These are phyloP conservation scores for Dryas iulia DNA, from an alignment of 1,140 invertebrate genomes.

Conservation along the genomic window DNA sequence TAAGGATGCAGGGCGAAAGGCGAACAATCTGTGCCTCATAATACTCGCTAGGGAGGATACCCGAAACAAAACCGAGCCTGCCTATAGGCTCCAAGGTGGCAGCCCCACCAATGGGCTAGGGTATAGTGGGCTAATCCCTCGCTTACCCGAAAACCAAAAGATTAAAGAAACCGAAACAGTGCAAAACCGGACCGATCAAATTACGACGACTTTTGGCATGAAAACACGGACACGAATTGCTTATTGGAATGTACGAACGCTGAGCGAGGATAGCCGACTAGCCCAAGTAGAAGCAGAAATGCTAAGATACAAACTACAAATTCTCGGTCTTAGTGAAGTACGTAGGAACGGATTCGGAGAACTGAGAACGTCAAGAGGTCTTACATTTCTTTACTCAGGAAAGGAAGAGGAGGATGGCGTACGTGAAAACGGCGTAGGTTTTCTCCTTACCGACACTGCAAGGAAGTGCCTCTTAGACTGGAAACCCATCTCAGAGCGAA, in stretches of 20 bases:
- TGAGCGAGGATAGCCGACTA: constrained; percentile 20
- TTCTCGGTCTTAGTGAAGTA: constrained; percentile 32
- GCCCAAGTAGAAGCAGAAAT: constrained; percentile 32
- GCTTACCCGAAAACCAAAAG: not conserved
- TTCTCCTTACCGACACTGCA: constrained; percentile 19
- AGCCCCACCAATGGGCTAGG: too few species aligned
- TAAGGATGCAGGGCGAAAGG: not conserved
- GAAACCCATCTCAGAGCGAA: too few species aligned
- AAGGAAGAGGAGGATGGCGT: constrained; percentile 13
- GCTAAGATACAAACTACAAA: constrained; percentile 29
- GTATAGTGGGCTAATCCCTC: constrained; percentile 2
- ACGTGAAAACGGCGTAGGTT: constrained; percentile 16
- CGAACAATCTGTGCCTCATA: not conserved
- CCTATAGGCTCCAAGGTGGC: not conserved
- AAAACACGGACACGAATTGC: constrained; percentile 33
- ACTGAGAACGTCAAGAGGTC: constrained; percentile 14
- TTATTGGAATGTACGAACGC: constrained; percentile 34
- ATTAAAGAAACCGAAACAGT: constrained; percentile 12
- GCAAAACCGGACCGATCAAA: constrained; percentile 19
- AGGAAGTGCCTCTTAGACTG: too few species aligned
- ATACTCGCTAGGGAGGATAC: not conserved
- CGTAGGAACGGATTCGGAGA: constrained; percentile 29
- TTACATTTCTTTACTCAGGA: constrained; percentile 19
- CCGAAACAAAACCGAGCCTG: not conserved
- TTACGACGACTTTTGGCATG: constrained; percentile 28